Evolutionary conservation across 2,888 invertebrate genomes (phyloP), one percentile per base, ranked within the genome.

Genomic region (Macrosoma leucophasiata): DNA sequence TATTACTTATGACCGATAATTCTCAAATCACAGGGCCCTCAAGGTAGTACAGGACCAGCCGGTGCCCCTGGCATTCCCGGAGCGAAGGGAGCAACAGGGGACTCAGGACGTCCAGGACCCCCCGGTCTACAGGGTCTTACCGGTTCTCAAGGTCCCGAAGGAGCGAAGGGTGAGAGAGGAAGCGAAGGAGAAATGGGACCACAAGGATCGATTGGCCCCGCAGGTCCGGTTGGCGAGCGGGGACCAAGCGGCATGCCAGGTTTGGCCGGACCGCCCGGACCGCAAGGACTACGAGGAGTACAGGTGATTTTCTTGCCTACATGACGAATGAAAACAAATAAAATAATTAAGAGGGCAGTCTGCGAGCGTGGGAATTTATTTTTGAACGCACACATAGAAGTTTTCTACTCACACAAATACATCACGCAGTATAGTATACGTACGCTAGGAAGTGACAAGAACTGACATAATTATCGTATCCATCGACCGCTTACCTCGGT

Each of bases 141-240:
- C 15, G 94, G 95, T 10, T 74, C 87, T 2, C 87, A 88, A 8
- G 95, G 94, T 17, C 59, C 79, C 3, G 91, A 93, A 56, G 93
- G 93, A 24, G 72, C 84, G 12, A 93, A 92, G 68, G 95, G 94
- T 7, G 92, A 93, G 56, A 79, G 88, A 25, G 92, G 92, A 8
- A 85, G 86, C 15, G 89, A 89, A 55, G 90, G 93, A 3, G 86
- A 89, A 29, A 55, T 87, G 24, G 95, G 96, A 8, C 87, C 87
- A 1, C 76, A 87, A 27, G 94, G 93, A 5, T 87, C 86, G n/a
- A 69, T 82, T 41, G 94, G 94, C 9, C 88, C 90, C 0, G 86
- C 88, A 29, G 94, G 92, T 8, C 75, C 87, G 0, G 61, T 87
- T 35, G 94, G 94, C 4, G 90, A 91, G 36, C 82, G 90, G 50